Base-by-base conservation (phyloP, 2,113 vertebrate species). In the Ceratotherium simum region DNA sequence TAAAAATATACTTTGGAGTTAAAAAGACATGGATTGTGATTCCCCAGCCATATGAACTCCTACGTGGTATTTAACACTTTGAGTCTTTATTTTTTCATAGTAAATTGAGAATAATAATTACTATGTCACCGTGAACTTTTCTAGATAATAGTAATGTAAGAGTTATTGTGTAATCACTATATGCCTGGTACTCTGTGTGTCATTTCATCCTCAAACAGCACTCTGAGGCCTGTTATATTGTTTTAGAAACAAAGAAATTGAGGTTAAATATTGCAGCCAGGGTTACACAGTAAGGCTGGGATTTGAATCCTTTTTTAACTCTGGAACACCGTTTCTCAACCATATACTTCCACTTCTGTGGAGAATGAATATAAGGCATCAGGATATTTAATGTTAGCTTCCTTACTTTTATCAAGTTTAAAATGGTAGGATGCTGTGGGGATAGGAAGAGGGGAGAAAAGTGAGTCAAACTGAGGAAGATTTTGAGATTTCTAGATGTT, bases 401-500 rank as follows among this genome's bases (percentile, higher is more conserved):
- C 10, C 3, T 94, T 72, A 27, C 62, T 82, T 60, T 67, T 67
- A 46, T 69, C 21, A 79, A 31, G 48, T 87, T 91, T 91, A 82
- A 85, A 81, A 56, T 60, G 6, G 10, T 56, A 31, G 42, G 46
- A 75, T 73, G 25, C 23, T 65, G 1, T 67, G 18, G 4, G 20
- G 2, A 27, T 33, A 17, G 54, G 51, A 75, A 17, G 76, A 54
- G 25, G n/a, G 7, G 5, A 64, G 13, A 5, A 94, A 67, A 81
- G 25, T 76, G 8, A 81, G 72, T 70, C 84, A 83, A 83, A 70
- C 23, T 67, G 21, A 86, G 39, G 2, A 90, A 89, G 4, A 46
- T 69, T 88, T 92, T 89, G 65, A 73, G 25, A 79, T 92, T 92
- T 94, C 51, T 95, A 58, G 42, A 80, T 72, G n/a, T 76, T 92